Evolutionary conservation across 1,140 invertebrate species (phyloP).

Genomic region (Holcopasites calliopsidis): DNA sequence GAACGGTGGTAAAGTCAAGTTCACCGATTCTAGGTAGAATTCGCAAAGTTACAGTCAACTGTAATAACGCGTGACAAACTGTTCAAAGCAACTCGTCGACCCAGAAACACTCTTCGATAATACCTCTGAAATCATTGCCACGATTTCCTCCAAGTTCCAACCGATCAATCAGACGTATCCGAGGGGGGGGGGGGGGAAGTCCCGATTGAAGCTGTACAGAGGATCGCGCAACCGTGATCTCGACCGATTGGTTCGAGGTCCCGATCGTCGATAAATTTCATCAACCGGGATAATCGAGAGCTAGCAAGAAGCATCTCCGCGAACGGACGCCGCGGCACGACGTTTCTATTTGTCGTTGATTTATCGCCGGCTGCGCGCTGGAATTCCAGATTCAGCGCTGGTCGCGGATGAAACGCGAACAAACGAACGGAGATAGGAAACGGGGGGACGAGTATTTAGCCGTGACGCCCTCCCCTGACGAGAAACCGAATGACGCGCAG

Average conservation of each 20-base stretch:
- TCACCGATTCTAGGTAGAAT: not conserved
- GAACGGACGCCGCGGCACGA: slow-evolving; percentile 21
- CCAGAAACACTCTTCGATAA: no score
- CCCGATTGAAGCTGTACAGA: no score
- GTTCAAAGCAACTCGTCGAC: no score
- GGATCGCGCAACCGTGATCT: slow-evolving; percentile 28
- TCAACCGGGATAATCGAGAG: slow-evolving; percentile 41
- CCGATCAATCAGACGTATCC: no score
- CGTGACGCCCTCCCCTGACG: not conserved
- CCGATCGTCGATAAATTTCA: slow-evolving; percentile 54
- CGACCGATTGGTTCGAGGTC: slow-evolving; percentile 30
- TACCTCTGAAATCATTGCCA: no score
- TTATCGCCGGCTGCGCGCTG: slow-evolving; percentile 43
- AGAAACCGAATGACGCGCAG: slow-evolving; percentile 41
- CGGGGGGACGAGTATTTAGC: slow-evolving; percentile 39
- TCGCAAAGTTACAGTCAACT: not conserved
- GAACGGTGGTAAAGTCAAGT: no score
- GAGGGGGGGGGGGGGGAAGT: no score
- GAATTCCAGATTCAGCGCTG: slow-evolving; percentile 57
- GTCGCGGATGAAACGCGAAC: slow-evolving; percentile 4
- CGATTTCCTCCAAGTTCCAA: no score
- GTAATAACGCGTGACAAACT: no score
- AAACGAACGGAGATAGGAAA: slow-evolving; percentile 19
- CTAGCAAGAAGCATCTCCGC: slow-evolving; percentile 14
- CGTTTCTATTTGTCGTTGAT: slow-evolving; percentile 64